Base-by-base conservation (phyloP, 2,113 vertebrate genomes). In the Coryphaenoides rupestris region DNA sequence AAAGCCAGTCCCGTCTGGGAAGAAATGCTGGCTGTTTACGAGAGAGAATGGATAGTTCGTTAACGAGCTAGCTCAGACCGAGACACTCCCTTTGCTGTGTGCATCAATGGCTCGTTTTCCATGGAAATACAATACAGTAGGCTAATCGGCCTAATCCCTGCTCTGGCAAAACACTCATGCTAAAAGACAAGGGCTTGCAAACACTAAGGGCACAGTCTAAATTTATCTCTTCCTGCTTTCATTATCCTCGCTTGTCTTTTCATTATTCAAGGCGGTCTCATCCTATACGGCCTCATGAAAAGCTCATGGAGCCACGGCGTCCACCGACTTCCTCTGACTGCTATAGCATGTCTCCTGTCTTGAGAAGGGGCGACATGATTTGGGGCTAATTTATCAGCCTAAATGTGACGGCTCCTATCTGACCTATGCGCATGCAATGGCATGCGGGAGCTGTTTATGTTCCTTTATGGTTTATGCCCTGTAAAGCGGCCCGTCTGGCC, bases 401-500 rank as follows among this genome's bases (percentile, higher is more conserved):
- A 12, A 40, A 40, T 12, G 33, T 10, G 33, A 40, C 33, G 7
- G 33, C 33, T 12, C 33, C 33, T 40, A 12, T 40, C 65, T 45
- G 76, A 57, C 75, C 68, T 52, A 73, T 66, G 79, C 76, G 63
- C 61, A n/a, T 19, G 15, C 23, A 14, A 12, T 55, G 14, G 58
- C 62, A 2, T 9, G n/a, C 19, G 63, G 49, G 49, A 14, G 16
- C 6, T 81, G 72, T 86, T 84, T 81, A 78, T 71, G 56, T 75
- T 72, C 6, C 46, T 63, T 40, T 16, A 50, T 40, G 50, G 17
- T 58, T 49, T 70, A 58, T 60, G 63, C 74, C 55, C 73, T 63
- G 58, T 50, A 79, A 71, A 63, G 62, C 65, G 69, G 69, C 62
- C 79, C 62, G 72, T 77, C 79, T 62, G 68, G 63, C 78, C 72